phyloP scores from a whole-genome alignment of 1,140 invertebrate genomes.

The Pogonomyrmex barbatus region DNA sequence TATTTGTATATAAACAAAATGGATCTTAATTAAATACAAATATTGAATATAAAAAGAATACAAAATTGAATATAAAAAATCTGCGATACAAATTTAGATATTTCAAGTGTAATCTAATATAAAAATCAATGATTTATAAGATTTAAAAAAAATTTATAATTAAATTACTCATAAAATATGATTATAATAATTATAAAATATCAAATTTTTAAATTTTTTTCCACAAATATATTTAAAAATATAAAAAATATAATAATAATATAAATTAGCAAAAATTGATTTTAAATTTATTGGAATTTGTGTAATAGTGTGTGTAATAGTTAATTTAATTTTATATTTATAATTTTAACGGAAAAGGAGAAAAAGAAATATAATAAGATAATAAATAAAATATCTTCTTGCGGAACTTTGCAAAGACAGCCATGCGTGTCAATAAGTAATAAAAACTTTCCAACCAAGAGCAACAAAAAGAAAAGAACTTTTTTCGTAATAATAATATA shows the following conservation, averaged over 20 bases:
- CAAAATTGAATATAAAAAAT: background rate
- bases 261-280: slow-evolving; percentile 1
- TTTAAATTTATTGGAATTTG: background rate
- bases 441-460: background rate
- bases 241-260: background rate
- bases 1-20: background rate
- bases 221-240: background rate
- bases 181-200: background rate
- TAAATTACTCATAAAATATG: background rate
- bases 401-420: background rate
- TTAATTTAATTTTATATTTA: slow-evolving; percentile 2
- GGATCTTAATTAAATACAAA: background rate
- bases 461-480: background rate
- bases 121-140: background rate
- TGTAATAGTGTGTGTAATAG: background rate
- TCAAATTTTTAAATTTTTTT: background rate
- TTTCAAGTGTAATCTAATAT: background rate
- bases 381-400: background rate
- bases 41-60: background rate
- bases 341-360: too few relatives aligned
- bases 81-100: background rate
- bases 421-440: background rate
- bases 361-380: background rate
- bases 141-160: background rate
- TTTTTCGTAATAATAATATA: background rate